A percentile compares a stretch with the other conserved stretches of the same genome.
phyloP scores from a whole-genome alignment of 2,797 vertebrate species.

The Spea hammondii region DNA sequence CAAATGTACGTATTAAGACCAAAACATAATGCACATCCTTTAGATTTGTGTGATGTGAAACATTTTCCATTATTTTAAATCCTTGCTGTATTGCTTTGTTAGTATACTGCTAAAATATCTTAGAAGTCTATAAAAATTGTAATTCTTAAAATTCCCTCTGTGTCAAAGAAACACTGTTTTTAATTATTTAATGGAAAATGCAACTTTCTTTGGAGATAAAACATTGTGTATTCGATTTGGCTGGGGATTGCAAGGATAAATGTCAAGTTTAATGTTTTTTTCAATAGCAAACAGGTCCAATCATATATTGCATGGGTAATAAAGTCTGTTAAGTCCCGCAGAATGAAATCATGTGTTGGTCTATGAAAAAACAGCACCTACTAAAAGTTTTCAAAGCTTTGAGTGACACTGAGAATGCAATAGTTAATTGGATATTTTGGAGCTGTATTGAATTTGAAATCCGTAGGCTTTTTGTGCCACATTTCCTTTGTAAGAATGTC shows the following conservation, averaged over 20 bases:
- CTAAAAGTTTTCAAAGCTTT: slow-evolving; percentile 47
- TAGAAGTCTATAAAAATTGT: slow-evolving; percentile 53
- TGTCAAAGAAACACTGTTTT: slow-evolving; percentile 51
- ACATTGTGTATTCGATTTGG: slow-evolving; percentile 47
- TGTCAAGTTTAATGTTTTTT: slow-evolving; percentile 53
- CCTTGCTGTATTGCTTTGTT: slow-evolving; percentile 76
- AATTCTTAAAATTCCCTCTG: slow-evolving; percentile 53
- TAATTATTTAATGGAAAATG: slow-evolving; percentile 54
- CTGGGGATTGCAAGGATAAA: slow-evolving; percentile 51
- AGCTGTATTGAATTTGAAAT: slow-evolving; percentile 27
- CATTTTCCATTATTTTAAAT: slow-evolving; percentile 84
- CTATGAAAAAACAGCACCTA: slow-evolving; percentile 37
- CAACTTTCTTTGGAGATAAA: slow-evolving; percentile 51
- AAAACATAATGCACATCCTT: slow-evolving; percentile 79
- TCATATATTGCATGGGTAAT: slow-evolving; percentile 39
- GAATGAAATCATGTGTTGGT: slow-evolving; percentile 39
- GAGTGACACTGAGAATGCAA: slow-evolving; percentile 34
- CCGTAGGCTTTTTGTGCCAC: slow-evolving; percentile 33
- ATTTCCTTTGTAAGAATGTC: slow-evolving; percentile 39
- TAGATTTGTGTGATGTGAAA: slow-evolving; percentile 80
- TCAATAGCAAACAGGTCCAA: slow-evolving; percentile 46
- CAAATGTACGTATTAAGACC: slow-evolving; percentile 81
- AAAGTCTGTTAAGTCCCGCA: slow-evolving; percentile 44
- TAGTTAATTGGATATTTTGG: slow-evolving; percentile 52
- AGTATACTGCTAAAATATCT: slow-evolving; percentile 57